Conservation (phyloP, 1,140 invertebrate genomes). For the Dryas iulia region DNA sequence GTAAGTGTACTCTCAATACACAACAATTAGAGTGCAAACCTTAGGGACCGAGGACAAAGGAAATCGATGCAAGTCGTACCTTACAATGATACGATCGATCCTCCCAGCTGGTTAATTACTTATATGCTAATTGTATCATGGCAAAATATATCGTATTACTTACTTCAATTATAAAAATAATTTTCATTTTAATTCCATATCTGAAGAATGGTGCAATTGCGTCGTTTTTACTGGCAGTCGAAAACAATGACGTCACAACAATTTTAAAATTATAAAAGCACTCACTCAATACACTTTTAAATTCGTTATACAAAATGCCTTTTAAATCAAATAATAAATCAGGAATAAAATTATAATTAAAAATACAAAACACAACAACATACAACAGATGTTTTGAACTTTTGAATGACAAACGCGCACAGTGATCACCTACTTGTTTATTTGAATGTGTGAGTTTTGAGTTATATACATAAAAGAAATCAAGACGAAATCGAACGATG, state of each 20-base stretch:
- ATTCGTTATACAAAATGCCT: constrained; percentile 33
- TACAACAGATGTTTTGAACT: constrained; percentile 70
- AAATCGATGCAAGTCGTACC: constrained; percentile 66
- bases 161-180: constrained; percentile 72
- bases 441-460: constrained; percentile 43
- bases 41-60: constrained; percentile 72
- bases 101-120: constrained; percentile 2
- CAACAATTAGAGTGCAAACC: constrained; percentile 28
- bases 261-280: constrained; percentile 58
- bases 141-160: constrained; percentile 33
- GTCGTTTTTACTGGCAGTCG: constrained; percentile 76
- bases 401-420: constrained; percentile 62
- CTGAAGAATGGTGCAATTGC: constrained; percentile 73
- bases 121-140: constrained; percentile 18
- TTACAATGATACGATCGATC: constrained; percentile 26
- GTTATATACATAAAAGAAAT: constrained; percentile 17
- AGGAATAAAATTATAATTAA: constrained; percentile 65
- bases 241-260: constrained; percentile 78
- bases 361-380: constrained; percentile 68
- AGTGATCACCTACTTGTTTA: constrained; percentile 47
- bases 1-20: constrained; percentile 7
- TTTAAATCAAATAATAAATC: constrained; percentile 55
- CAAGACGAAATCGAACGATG: constrained; percentile 21
- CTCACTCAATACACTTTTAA: constrained; percentile 47
- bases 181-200: constrained; percentile 79